Percentiles rank a stretch among this genome's conserved stretches.
These are phyloP conservation scores for Lamprotornis superbus DNA, from an alignment of 2,113 vertebrate species.

Conservation along the genomic window DNA sequence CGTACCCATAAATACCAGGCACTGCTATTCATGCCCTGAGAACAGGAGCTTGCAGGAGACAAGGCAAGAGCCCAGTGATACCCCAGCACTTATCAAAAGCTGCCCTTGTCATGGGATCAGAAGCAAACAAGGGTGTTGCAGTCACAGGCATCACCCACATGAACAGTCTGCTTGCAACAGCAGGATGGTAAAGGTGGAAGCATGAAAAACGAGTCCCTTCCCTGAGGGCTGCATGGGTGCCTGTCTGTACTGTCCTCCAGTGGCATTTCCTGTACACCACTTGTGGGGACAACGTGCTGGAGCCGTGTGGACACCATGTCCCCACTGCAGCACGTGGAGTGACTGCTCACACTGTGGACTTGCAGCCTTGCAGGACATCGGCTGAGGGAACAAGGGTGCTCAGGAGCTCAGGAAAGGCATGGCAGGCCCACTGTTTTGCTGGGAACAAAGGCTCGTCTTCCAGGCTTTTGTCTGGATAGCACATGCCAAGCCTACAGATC, in stretches of 20 bases:
- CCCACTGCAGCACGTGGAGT: accelerated
- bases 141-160: accelerated
- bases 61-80: background rate
- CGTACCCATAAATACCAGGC: slow-evolving; percentile 44
- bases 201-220: background rate
- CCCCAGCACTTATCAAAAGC: background rate
- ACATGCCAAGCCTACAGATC: background rate
- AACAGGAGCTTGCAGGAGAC: background rate
- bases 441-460: background rate
- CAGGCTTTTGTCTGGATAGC: background rate
- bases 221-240: background rate
- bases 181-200: background rate
- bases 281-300: accelerated
- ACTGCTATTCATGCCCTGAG: background rate
- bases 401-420: background rate
- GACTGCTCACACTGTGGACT: background rate
- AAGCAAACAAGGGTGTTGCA: background rate
- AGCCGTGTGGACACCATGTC: accelerated
- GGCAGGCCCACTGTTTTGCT: background rate
- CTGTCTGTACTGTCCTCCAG: background rate
- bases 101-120: background rate
- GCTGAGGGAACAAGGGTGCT: background rate
- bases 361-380: background rate
- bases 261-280: background rate
- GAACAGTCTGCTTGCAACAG: background rate